Evolutionary conservation across 2,888 invertebrate species (phyloP).

Genomic region (Lochmaea capreae): DNA sequence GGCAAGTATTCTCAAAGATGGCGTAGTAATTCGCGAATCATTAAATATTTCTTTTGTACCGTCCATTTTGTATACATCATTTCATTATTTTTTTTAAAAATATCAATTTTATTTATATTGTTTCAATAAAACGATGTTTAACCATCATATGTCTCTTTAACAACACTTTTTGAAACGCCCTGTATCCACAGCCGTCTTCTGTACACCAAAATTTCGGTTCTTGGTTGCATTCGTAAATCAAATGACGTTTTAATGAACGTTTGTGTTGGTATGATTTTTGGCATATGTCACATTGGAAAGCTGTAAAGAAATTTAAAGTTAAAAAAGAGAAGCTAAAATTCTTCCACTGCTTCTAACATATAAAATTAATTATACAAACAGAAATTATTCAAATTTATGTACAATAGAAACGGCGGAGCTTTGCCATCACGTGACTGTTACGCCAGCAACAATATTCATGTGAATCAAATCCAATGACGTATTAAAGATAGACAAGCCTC

Average conservation of each 20-base stretch:
- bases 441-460: too few relatives aligned
- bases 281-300: constrained; percentile 37
- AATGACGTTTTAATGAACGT: constrained; percentile 46
- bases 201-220: constrained; percentile 78
- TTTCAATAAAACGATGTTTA: constrained; percentile 18
- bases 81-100: not conserved
- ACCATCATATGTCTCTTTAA: constrained; percentile 34
- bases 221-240: constrained; percentile 63
- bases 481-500: too few relatives aligned
- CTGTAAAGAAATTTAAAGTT: constrained; percentile 9
- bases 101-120: not conserved
- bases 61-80: too few relatives aligned
- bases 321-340: not conserved
- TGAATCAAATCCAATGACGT: too few relatives aligned
- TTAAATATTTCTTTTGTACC: too few relatives aligned
- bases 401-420: too few relatives aligned
- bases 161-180: constrained; percentile 40
- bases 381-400: too few relatives aligned
- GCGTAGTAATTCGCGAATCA: too few relatives aligned
- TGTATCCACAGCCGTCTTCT: constrained; percentile 34
- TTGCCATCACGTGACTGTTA: too few relatives aligned
- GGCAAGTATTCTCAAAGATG: too few relatives aligned
- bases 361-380: not conserved
- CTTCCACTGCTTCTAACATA: not conserved
- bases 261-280: constrained; percentile 42